Conservation (phyloP, 2,113 vertebrate species). For the Sceloporus undulatus region DNA sequence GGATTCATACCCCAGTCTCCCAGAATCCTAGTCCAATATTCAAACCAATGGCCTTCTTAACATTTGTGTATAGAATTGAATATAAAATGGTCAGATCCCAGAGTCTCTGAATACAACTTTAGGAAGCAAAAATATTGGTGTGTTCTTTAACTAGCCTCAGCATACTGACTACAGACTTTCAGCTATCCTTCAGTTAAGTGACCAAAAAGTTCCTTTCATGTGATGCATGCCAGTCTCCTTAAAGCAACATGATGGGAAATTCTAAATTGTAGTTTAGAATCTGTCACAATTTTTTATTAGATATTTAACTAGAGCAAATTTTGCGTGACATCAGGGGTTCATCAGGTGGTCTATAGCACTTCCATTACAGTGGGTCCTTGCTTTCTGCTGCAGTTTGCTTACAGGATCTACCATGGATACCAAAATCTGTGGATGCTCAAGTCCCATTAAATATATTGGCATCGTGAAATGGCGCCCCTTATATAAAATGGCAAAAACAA, state of each 20-base stretch:
- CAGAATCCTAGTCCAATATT: too few relatives aligned
- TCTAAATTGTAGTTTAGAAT: constrained; percentile 47
- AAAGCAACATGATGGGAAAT: not conserved
- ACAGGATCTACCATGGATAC: too few relatives aligned
- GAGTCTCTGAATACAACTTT: constrained; percentile 26
- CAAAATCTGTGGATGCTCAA: too few relatives aligned
- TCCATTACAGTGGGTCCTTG: not conserved
- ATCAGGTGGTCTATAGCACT: not conserved
- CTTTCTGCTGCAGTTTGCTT: too few relatives aligned
- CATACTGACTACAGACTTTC: not conserved
- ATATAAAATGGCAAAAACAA: too few relatives aligned
- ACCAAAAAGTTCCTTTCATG: not conserved
- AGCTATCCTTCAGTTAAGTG: not conserved
- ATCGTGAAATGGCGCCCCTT: too few relatives aligned
- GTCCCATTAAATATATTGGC: too few relatives aligned
- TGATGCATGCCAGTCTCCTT: not conserved
- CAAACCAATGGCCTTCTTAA: too few relatives aligned
- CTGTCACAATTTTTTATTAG: constrained; percentile 45
- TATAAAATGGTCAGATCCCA: not conserved
- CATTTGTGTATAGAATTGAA: constrained; percentile 6
- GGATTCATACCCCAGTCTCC: too few relatives aligned
- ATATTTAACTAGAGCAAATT: not conserved
- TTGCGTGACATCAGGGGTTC: not conserved
- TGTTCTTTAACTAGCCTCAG: constrained; percentile 22
- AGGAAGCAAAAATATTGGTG: not conserved